Evolutionary conservation across 2,113 vertebrate species (phyloP), one percentile per base, ranked within the genome.

Genomic region (Bufo bufo): DNA sequence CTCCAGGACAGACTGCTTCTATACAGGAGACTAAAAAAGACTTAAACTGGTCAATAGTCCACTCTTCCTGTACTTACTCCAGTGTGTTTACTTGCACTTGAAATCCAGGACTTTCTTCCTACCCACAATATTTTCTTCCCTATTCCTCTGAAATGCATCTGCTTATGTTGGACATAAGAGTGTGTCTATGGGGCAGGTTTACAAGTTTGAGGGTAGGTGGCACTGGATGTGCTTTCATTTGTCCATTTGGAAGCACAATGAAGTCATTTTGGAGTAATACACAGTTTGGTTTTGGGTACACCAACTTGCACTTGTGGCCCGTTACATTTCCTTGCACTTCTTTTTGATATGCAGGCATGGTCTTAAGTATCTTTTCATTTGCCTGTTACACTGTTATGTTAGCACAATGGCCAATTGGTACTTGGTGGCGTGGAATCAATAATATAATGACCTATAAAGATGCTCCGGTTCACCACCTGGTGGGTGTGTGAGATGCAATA

Each of bases 211-310:
- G 77, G 88, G 84, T 33, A 85, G 59, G 85, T 87, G 88, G 33
- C 0, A 89, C 87, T 89, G 87, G 82, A 69, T 78, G 50, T 84
- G 81, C 74, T 89, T 92, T 91, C 58, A 89, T 91, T 84, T 83
- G 82, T 89, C 91, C 92, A 89, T 85, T 49, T 90, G 92, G 93
- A 95, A 96, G 95, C 95, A 96, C 94, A 96, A 95, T 92, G 82
- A 92, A 88, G 89, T 92, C 89, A 89, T 92, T 92, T 89, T 87
- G 50, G 50, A 82, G 82, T 89, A 87, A 4, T 77, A 90, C 92
- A 89, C 88, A 23, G 88, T 89, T 11, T 63, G 87, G 89, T 92
- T 88, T 89, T 89, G 81, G 69, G 80, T 77, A 88, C 90, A 90
- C 90, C 86, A 81, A 88, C 69, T 82, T 47, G 84, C 89, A 92